Percentiles rank a stretch among this genome's conserved stretches.
Evolutionary conservation across 1,140 invertebrate genomes (phyloP).

Genomic region (Colletes gigas): DNA sequence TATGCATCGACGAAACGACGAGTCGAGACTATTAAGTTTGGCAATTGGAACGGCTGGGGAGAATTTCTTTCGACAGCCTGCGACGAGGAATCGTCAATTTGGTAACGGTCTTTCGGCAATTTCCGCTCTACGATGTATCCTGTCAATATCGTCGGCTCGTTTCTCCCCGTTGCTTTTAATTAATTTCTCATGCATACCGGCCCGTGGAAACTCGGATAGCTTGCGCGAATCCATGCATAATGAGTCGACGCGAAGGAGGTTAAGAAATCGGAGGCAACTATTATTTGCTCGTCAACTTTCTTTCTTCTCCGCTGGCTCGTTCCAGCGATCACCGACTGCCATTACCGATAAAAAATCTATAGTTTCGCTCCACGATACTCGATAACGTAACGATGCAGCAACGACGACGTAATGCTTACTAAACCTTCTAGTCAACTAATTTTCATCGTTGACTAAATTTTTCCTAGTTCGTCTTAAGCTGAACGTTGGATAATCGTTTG

Average conservation of each 20-base stretch:
- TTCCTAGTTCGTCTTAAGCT: too few relatives aligned
- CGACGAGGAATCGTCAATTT: slow-evolving; percentile 54
- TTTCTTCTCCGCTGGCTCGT: slow-evolving; percentile 11
- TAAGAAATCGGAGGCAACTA: slow-evolving; percentile 46
- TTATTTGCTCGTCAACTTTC: slow-evolving; percentile 45
- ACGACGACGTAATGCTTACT: too few relatives aligned
- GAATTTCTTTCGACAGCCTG: slow-evolving; percentile 49
- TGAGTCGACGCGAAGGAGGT: slow-evolving; percentile 47
- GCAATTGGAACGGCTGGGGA: not conserved
- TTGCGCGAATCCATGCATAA: slow-evolving; percentile 46
- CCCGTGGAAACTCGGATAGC: slow-evolving; percentile 55
- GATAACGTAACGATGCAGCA: too few relatives aligned
- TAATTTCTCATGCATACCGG: slow-evolving; percentile 63
- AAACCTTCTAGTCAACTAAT: too few relatives aligned
- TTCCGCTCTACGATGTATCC: slow-evolving; percentile 46
- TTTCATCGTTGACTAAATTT: too few relatives aligned
- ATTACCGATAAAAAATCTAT: not conserved
- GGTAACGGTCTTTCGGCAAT: slow-evolving; percentile 58
- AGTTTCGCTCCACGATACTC: not conserved
- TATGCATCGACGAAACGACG: too few relatives aligned
- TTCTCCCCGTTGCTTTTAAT: slow-evolving; percentile 50
- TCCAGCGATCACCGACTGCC: not conserved
- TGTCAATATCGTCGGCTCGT: slow-evolving; percentile 49
- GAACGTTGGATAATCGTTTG: too few relatives aligned
- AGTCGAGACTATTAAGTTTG: too few relatives aligned